Base-by-base conservation (phyloP, 1,140 invertebrate genomes). In the Pachyrhynchus sulphureomaculatus region DNA sequence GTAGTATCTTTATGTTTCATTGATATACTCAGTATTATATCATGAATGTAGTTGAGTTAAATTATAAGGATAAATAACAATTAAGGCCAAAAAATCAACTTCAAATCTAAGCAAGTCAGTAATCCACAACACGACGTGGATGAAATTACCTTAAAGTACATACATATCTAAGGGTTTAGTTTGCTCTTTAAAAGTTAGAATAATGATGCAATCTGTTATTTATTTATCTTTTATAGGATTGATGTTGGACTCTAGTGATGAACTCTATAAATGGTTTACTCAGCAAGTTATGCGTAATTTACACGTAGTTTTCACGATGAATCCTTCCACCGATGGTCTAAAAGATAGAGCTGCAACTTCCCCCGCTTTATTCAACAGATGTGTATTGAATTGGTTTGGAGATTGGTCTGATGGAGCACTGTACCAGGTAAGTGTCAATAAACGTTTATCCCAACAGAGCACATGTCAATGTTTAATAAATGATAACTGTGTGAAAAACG, bases 291-390 rank as follows among this genome's bases (percentile, higher is more conserved):
- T 99, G 92, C 89, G 91, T 63, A 99, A 99, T 80, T 82, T 99
- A 2, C 98, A 99, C 77, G 97, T 99, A 20, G 97, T 99, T 8
- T 99, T 99, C 76, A 99, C 98, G 0, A 99, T 99, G 98, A 99
- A 99, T 81, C 98, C 98, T 8, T 96, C 92, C 2, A 93, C 94
- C 0, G 95, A 99, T 76, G 98, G 96, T 0, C 82, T 99, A 3
- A 98, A 99, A 77, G 97, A 99, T 79, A 83, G 96, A 58, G 97
- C 98, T 2, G 93, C 97, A 2, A 99, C 98, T 0, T 99, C 96
- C 2, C 98, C 98, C 49, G 98, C 98, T 18, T 81, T 99, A 15
- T 99, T 99, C 83, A 99, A 99, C 82, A 87, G 97, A 76, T 99
- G 98, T 80, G 98, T 99, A 0, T 83, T 99, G 33, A 99, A 99